Base-by-base conservation (phyloP, 1,140 invertebrate species). In the Lycorma delicatula region DNA sequence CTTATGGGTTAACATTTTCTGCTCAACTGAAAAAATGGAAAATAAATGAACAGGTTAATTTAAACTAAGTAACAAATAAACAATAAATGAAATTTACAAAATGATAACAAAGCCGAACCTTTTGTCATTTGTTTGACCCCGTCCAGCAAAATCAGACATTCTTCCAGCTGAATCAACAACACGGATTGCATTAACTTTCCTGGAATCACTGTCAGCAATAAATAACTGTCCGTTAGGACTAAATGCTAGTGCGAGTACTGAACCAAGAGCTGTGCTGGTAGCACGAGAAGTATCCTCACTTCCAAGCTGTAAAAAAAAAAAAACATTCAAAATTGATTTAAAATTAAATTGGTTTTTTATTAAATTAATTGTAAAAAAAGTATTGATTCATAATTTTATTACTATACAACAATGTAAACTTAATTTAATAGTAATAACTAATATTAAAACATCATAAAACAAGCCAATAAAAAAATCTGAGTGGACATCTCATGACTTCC, bases 181-280 rank as follows among this genome's bases (percentile, higher is more conserved):
- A 56, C 91, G 81, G 0, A 97, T 89, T 4, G 89, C 85, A 73
- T 96, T 96, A 1, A 91, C 82, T 58, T 88, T 83, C 64, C 91
- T 84, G 1, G 90, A 89, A 72, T 97, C 91, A 54, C 89, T 91
- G 71, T 96, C 93, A 0, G 94, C 91, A 49, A 97, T 87, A 67
- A 93, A 97, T 0, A 98, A 75, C 68, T 97, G 89, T 5, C 95
- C 95, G 65, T 85, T 88, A 0, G 92, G 90, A 58, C 90, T 89
- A 71, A 98, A 97, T 0, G 92, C 83, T 60, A 98, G 81, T 5
- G 87, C 86, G 34, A 87, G 68, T 2, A 91, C 85, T 0, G 86
- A 87, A 11, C 88, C 87, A 0, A 90, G 70, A 0, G 85, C 76
- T 60, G 81, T 80, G 31, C 79, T 76, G 0, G 74, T 66, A 23